These are phyloP conservation scores for Ganaspis brasiliensis DNA, from an alignment of 2,888 invertebrate genomes.

Conservation along the genomic window DNA sequence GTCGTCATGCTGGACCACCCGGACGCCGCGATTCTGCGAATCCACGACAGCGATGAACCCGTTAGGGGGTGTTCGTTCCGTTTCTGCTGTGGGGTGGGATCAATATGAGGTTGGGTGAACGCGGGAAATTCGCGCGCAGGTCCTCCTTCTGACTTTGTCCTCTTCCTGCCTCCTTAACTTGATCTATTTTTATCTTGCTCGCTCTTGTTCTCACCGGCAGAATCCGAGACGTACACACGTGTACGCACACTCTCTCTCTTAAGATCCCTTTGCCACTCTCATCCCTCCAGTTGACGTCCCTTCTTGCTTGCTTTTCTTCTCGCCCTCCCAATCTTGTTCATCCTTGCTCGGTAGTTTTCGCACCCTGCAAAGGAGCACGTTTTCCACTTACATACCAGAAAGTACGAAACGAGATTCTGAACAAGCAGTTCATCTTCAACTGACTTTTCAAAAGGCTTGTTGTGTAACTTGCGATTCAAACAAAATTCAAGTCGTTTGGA, in stretches of 20 bases:
- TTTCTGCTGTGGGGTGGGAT: slow-evolving; percentile 76
- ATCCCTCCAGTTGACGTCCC: too few species aligned
- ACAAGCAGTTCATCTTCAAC: background rate
- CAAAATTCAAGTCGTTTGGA: too few species aligned
- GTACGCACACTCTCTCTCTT: background rate
- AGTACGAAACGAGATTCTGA: background rate
- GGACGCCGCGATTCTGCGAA: slow-evolving; percentile 73
- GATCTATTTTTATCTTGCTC: slow-evolving; percentile 46
- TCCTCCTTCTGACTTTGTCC: slow-evolving; percentile 68
- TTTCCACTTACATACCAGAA: slow-evolving; percentile 2
- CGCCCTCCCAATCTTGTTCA: background rate
- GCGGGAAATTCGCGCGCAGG: slow-evolving; percentile 81
- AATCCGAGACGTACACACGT: background rate
- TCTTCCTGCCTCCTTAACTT: slow-evolving; percentile 54
- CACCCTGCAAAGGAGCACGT: slow-evolving; percentile 28
- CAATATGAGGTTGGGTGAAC: slow-evolving; percentile 80
- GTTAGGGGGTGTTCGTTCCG: slow-evolving; percentile 61
- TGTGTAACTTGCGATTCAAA: background rate
- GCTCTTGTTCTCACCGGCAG: slow-evolving; percentile 46
- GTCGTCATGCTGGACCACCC: slow-evolving; percentile 67
- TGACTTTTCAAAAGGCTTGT: background rate
- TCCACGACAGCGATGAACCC: slow-evolving; percentile 67
- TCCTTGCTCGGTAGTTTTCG: background rate
- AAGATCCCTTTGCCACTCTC: background rate
- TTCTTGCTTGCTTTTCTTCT: slow-evolving; percentile 33